phyloP scores from a whole-genome alignment of 2,113 vertebrate species.

The Pampusana beccarii region DNA sequence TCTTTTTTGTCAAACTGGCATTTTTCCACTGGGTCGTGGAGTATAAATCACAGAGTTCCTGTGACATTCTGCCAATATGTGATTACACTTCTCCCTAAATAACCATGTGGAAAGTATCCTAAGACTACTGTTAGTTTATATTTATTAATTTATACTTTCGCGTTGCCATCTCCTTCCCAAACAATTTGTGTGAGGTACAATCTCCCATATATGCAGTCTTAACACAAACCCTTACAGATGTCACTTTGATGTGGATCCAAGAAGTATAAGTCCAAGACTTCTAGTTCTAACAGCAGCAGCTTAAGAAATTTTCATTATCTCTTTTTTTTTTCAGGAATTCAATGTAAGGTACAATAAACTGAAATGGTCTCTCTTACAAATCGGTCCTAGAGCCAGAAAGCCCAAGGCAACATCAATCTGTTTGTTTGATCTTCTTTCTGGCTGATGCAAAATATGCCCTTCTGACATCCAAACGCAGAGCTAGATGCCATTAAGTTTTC shows the following conservation, averaged over 20 bases:
- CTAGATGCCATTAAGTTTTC: constrained; percentile 35
- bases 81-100: constrained; percentile 10
- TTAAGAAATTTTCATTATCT: not conserved
- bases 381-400: constrained; percentile 9
- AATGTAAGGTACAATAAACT: not conserved
- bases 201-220: not conserved
- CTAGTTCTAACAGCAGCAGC: not conserved
- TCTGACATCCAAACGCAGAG: constrained; percentile 33
- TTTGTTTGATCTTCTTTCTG: constrained; percentile 17
- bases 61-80: not conserved
- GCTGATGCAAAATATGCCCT: constrained; percentile 13
- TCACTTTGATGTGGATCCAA: not conserved
- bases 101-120: constrained; percentile 20
- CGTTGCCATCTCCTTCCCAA: not conserved
- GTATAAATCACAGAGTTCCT: not conserved
- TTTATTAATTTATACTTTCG: not conserved
- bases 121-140: not conserved
- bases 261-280: not conserved
- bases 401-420: constrained; percentile 1
- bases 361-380: constrained; percentile 12
- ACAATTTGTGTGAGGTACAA: not conserved
- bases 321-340: constrained; percentile 3
- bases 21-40: constrained; percentile 3
- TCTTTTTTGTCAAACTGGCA: constrained; percentile 60
- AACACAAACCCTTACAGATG: not conserved